These are phyloP conservation scores for Drosophila hydei DNA, from an alignment of 1,140 invertebrate species.

Conservation along the genomic window DNA sequence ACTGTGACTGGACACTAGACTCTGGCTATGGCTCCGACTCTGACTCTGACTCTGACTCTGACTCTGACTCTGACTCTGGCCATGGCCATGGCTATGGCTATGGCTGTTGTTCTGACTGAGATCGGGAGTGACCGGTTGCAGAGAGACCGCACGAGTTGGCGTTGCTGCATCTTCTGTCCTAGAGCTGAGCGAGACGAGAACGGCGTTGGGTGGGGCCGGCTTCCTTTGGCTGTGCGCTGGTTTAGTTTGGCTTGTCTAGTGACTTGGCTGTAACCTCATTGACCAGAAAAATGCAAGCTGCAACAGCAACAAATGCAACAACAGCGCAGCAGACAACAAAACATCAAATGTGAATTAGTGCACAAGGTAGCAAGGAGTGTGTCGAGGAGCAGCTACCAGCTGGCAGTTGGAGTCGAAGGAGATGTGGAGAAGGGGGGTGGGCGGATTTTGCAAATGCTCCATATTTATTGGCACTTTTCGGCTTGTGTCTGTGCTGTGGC, in stretches of 20 bases:
- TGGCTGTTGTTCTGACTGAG: no score
- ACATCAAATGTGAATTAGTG: conserved; percentile 84
- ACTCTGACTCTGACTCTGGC: conserved; percentile 8
- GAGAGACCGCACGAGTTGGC: conserved; percentile 70
- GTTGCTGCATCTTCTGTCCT: conserved; percentile 64
- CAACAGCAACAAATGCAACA: conserved; percentile 61
- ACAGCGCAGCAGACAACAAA: conserved; percentile 68
- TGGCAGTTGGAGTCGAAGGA: conserved; percentile 1
- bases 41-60: conserved; percentile 16
- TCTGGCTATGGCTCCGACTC: conserved; percentile 21
- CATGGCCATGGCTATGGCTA: no score
- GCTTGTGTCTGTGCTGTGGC: conserved; percentile 51
- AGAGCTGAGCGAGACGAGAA: conserved; percentile 17
- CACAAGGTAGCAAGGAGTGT: conserved; percentile 68
- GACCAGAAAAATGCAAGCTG: conserved; percentile 83
- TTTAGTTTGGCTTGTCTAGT: conserved; percentile 69
- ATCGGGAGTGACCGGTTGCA: conserved; percentile 64
- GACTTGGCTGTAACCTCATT: conserved; percentile 83
- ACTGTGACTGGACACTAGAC: conserved; percentile 10
- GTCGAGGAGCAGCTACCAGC: conserved; percentile 9
- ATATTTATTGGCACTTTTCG: conserved; percentile 81
- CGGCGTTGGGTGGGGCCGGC: not conserved
- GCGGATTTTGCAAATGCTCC: conserved; percentile 61
- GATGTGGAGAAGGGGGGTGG: conserved; percentile 34
- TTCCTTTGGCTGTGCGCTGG: conserved; percentile 10